These are phyloP conservation scores for Oreochromis spilurus DNA, from an alignment of 2,113 vertebrate genomes.

Conservation along the genomic window DNA sequence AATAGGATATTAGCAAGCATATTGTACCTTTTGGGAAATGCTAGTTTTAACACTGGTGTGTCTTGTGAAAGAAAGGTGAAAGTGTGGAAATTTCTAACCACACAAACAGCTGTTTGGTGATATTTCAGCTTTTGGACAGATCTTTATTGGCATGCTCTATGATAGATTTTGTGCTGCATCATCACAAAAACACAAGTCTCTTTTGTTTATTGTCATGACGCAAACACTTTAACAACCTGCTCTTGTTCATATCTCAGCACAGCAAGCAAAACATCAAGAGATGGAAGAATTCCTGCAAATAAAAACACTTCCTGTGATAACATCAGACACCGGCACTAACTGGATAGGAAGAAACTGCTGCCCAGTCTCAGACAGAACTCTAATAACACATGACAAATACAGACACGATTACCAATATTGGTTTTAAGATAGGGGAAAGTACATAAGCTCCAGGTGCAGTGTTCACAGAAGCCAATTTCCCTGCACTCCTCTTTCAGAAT, in stretches of 20 bases:
- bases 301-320: background rate
- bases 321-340: background rate
- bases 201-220: background rate
- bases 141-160: background rate
- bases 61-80: background rate
- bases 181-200: background rate
- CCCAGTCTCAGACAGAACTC: background rate
- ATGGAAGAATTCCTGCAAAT: background rate
- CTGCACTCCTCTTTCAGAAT: background rate
- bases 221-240: background rate
- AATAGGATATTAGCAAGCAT: background rate
- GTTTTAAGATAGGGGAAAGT: background rate
- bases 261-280: background rate
- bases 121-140: background rate
- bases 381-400: background rate
- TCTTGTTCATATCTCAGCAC: background rate
- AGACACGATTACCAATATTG: background rate
- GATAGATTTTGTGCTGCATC: background rate
- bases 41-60: background rate
- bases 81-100: background rate
- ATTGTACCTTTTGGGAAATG: background rate
- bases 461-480: background rate
- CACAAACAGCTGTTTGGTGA: background rate
- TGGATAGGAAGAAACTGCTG: background rate
- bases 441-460: background rate